Base-by-base conservation (phyloP, 2,888 invertebrate species). In the Linyphia triangularis region DNA sequence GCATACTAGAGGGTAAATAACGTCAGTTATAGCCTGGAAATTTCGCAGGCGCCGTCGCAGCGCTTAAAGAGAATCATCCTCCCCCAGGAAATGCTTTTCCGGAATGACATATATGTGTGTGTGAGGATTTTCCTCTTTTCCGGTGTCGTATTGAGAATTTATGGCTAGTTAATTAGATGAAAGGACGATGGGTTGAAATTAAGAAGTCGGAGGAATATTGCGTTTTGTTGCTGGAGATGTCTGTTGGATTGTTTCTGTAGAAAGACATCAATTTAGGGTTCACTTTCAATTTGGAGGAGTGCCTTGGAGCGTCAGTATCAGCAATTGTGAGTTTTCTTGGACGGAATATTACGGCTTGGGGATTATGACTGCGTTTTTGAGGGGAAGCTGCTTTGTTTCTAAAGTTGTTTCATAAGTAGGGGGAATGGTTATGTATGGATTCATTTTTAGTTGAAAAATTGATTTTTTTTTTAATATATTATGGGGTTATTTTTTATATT, bases 1-100 rank as follows among this genome's bases (percentile, higher is more conserved):
- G 85, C 85, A 86, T 79, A 61, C 43, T 57, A 86, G 72, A 43
- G 78, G 72, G 79, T 72, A 79, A 86, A 79, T 86, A 86, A 79
- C 72, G 63, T 57, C 85, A 40, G 79, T 86, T 86, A 85, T 78
- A 61, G 78, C 61, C 28, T 37, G 70, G 78, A 85, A 78, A 78
- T 85, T 70, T 70, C 30, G 24, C n/a, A 78, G 78, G 78, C 85
- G 85, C 69, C 85, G 22, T 59, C 75, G 16, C 67, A 67, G 75
- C 57, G 51, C 77, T 85, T 85, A 75, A 40, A 43, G 61, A 70
- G 28, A 65, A 30, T 59, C 57, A 69, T 16, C 19, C 28, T 26
- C 43, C 65, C 51, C 2, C 1, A 16, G 26, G n/a, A 22, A 28
- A 43, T 26, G 26, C 43, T 43, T 72, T 28, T 43, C 22, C 26